A percentile compares a stretch with the other conserved stretches of the same genome.
Evolutionary conservation across 2,797 vertebrate species (phyloP).

Genomic region (Hippopotamyrus pictus): DNA sequence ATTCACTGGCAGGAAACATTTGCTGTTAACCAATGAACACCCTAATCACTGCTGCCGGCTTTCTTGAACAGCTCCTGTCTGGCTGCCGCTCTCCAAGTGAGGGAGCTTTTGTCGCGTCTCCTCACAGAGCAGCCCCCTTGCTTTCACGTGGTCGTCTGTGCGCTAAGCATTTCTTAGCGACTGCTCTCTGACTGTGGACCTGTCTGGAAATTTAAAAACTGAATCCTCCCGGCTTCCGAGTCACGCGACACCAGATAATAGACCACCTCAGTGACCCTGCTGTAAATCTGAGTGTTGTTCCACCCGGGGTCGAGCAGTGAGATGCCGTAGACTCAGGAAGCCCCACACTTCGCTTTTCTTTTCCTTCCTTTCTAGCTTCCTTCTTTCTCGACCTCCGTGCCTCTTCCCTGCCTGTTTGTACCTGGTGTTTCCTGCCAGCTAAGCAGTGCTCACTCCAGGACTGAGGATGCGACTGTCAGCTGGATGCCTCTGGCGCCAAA

Average conservation of each 20-base stretch:
- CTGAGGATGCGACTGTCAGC: neutral
- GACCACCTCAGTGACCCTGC: neutral
- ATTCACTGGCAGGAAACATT: neutral
- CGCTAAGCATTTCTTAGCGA: neutral
- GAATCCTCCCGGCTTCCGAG: neutral
- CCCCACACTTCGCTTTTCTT: constrained; percentile 41
- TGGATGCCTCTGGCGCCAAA: neutral
- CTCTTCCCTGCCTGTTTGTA: constrained; percentile 33
- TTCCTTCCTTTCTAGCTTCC: constrained; percentile 50
- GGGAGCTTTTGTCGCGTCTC: neutral
- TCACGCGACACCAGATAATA: neutral
- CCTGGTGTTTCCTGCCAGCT: constrained; percentile 35
- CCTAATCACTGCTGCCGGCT: neutral
- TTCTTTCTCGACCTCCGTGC: constrained; percentile 40
- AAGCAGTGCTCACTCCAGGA: neutral
- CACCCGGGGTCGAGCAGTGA: neutral
- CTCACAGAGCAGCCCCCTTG: neutral
- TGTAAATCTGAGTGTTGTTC: neutral
- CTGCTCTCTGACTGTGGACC: neutral
- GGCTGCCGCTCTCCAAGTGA: neutral
- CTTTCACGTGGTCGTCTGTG: neutral
- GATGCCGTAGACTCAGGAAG: constrained; percentile 42
- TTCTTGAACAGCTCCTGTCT: neutral
- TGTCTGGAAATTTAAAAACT: neutral
- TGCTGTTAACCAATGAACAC: neutral